Conservation (phyloP, 2,797 vertebrate genomes). For the Oophaga sylvatica region DNA sequence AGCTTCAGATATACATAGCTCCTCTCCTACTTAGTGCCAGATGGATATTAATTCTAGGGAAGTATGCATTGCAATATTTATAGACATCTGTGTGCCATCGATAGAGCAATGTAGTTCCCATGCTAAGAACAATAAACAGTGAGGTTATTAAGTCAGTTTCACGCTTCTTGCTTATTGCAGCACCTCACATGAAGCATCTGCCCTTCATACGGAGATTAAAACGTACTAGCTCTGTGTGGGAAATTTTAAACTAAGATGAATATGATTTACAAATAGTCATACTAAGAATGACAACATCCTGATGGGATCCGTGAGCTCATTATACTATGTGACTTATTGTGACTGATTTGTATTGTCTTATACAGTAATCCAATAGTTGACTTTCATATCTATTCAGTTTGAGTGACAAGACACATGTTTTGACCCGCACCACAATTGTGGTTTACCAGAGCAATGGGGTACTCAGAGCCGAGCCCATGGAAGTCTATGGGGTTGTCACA, state of each 20-base stretch:
- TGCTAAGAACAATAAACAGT: conserved; percentile 62
- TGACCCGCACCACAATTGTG: too few species aligned
- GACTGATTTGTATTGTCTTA: not conserved
- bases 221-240: conserved; percentile 40
- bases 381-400: not conserved
- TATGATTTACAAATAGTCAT: conserved; percentile 44
- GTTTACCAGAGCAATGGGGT: too few species aligned
- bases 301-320: not conserved
- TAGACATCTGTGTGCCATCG: conserved; percentile 45
- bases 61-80: conserved; percentile 60
- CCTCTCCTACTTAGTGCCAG: conserved; percentile 26
- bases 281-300: conserved; percentile 22
- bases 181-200: conserved; percentile 54
- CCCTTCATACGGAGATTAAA: conserved; percentile 30
- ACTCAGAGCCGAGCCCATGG: too few species aligned
- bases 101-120: conserved; percentile 58
- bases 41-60: conserved; percentile 50
- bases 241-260: conserved; percentile 51
- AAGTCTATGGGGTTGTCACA: too few species aligned
- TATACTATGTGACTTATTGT: conserved; percentile 1
- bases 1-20: conserved; percentile 34
- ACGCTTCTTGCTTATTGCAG: conserved; percentile 33
- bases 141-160: conserved; percentile 45
- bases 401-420: not conserved
- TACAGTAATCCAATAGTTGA: not conserved